Evolutionary conservation across 2,113 vertebrate genomes (phyloP).

Genomic region (Halichoeres trimaculatus): DNA sequence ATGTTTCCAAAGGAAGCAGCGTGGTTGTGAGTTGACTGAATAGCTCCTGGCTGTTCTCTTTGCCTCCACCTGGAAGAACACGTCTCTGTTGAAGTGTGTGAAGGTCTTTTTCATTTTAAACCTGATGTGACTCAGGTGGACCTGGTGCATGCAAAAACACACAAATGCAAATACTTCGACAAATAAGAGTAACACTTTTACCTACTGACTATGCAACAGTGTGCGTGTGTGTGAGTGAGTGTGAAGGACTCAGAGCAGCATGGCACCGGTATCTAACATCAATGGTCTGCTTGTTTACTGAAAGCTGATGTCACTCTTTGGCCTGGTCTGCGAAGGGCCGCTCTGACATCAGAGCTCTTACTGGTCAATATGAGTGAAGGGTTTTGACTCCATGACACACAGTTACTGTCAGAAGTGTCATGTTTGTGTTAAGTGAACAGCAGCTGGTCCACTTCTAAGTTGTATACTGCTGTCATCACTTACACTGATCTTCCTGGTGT

Average conservation of each 20-base stretch:
- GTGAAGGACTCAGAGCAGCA: conserved; percentile 30
- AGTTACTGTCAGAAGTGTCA: neutral
- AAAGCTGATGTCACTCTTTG: conserved; percentile 71
- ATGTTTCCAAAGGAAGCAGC: conserved; percentile 5
- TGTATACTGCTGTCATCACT: conserved; percentile 2
- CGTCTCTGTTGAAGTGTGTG: neutral
- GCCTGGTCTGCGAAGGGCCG: conserved; percentile 25
- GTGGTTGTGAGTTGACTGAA: neutral
- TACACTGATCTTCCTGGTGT: neutral
- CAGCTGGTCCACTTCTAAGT: neutral
- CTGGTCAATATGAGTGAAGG: conserved; percentile 28
- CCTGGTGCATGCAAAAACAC: neutral
- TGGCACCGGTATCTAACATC: conserved; percentile 73
- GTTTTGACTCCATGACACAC: conserved; percentile 29
- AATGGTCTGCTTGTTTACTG: conserved; percentile 77
- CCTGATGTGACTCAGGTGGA: neutral
- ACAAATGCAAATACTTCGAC: conserved; percentile 12
- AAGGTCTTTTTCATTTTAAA: too few relatives aligned
- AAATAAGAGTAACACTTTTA: conserved; percentile 13
- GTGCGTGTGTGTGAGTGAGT: neutral
- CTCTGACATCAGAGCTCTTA: conserved; percentile 37
- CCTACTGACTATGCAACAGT: conserved; percentile 9
- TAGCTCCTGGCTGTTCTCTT: neutral
- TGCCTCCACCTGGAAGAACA: neutral
- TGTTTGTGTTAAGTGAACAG: neutral